A percentile compares a stretch with the other conserved stretches of the same genome.
phyloP scores from a whole-genome alignment of 2,113 vertebrate genomes.

The Leiothrix lutea region DNA sequence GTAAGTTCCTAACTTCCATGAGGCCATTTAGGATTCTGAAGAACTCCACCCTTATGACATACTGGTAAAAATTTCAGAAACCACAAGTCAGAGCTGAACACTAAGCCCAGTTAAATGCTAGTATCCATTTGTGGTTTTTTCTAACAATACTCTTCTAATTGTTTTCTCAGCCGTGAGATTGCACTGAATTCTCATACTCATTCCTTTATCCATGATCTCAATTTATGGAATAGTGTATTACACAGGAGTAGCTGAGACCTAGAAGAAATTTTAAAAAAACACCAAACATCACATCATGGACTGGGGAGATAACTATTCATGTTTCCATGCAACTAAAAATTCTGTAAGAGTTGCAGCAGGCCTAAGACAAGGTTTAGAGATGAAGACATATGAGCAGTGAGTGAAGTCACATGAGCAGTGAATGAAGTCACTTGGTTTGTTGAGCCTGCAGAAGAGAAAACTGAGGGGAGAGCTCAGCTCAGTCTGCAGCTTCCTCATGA shows the following conservation, averaged over 20 bases:
- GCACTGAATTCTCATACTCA: not conserved
- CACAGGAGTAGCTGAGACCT: rapidly evolving
- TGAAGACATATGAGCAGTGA: rapidly evolving
- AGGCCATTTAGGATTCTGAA: not conserved
- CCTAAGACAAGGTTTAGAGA: not conserved
- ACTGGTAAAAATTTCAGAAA: not conserved
- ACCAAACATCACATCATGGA: not conserved
- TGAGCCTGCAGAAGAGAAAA: not conserved
- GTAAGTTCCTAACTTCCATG: not conserved
- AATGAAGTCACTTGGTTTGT: not conserved
- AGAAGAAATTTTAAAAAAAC: not conserved
- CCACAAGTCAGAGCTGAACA: not conserved
- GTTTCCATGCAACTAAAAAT: not conserved
- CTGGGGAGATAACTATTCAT: not conserved
- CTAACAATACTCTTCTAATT: not conserved
- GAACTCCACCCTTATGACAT: not conserved
- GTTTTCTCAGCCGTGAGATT: not conserved
- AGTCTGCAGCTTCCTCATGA: not conserved
- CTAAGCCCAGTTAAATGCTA: not conserved
- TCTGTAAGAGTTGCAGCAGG: not conserved
- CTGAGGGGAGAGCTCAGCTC: not conserved
- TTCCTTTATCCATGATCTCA: not conserved
- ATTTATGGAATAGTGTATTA: not conserved
- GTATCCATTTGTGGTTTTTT: not conserved
- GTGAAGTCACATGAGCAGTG: not conserved